Evolutionary conservation across 2,113 vertebrate species (phyloP), one percentile per base, ranked within the genome.

Genomic region (Petrocephalus microphthalmus): DNA sequence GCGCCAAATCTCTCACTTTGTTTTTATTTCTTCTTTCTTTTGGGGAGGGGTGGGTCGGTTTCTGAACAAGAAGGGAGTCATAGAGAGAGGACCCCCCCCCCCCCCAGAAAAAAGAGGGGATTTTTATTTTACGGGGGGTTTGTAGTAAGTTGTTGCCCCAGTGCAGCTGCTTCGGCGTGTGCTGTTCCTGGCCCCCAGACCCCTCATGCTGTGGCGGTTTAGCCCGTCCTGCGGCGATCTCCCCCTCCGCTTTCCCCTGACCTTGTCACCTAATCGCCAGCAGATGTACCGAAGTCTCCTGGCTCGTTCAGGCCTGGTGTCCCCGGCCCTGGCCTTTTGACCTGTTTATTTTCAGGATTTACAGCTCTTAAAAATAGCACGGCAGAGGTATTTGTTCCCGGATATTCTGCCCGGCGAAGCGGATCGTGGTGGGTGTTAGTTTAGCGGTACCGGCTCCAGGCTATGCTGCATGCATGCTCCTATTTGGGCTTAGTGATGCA

Each of bases 301-400:
- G 29, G 51, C 52, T 56, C 19, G 13, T 22, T 56, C 51, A 37
- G 49, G 84, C 52, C 29, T 20, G 10, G 10, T 15, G n/a, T 33
- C 15, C 52, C 52, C 52, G 29, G 84, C 84, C 52, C 52, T 85
- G 84, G 56, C 20, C 84, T 85, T 85, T 25, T 56, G 84, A 85
- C 84, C 51, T 8, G 52, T 85, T 53, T 85, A 54, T 85, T 53
- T 85, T 85, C 19, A 85, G 51, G 29, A 85, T 85, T 85, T 56
- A 54, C 49, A 29, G 29, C 52, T 56, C 49, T 49, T 84, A 29
- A 84, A 84, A 84, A 54, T 54, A 54, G 25, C 25, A 33, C n/a
- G 52, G 25, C 15, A 33, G n/a, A 37, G 13, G 33, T 85, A 56
- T 85, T 84, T 84, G 51, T 54, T 19, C 52, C 52, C n/a, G 84